Conservation (phyloP, 2,888 invertebrate species). For the Lasioglossum marginatum region DNA sequence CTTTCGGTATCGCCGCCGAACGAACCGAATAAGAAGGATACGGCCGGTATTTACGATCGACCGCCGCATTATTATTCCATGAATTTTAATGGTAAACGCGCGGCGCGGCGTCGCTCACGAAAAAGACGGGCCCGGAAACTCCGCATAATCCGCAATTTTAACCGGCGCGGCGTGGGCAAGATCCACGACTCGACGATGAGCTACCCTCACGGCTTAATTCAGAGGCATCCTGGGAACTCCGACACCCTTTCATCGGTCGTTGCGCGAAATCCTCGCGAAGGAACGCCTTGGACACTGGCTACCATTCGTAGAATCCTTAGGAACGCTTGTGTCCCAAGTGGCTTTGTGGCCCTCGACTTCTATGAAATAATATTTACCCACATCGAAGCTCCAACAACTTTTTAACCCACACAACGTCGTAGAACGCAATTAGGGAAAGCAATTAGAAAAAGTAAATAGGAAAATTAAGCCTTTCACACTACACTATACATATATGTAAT, state of each 20-base stretch:
- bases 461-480: no score
- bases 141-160: conserved; percentile 77
- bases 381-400: no score
- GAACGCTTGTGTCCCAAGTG: background rate
- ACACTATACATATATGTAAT: no score
- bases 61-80: conserved; percentile 81
- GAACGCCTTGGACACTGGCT: background rate
- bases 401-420: background rate
- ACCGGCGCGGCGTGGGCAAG: conserved; percentile 64
- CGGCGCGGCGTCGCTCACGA: conserved; percentile 21
- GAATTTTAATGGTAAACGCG: conserved; percentile 81
- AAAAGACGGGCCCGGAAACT: conserved; percentile 56
- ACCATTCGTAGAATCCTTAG: background rate
- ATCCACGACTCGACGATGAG: conserved; percentile 62
- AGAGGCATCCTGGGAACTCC: conserved; percentile 69
- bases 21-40: conserved; percentile 61
- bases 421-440: background rate
- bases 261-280: background rate
- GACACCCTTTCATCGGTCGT: conserved; percentile 25
- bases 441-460: no score
- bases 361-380: background rate
- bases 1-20: conserved; percentile 33
- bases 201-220: conserved; percentile 70
- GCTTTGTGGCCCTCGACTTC: background rate
- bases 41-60: conserved; percentile 76